Evolutionary conservation across 2,113 vertebrate species (phyloP).

Genomic region (Leucoraja erinaceus): DNA sequence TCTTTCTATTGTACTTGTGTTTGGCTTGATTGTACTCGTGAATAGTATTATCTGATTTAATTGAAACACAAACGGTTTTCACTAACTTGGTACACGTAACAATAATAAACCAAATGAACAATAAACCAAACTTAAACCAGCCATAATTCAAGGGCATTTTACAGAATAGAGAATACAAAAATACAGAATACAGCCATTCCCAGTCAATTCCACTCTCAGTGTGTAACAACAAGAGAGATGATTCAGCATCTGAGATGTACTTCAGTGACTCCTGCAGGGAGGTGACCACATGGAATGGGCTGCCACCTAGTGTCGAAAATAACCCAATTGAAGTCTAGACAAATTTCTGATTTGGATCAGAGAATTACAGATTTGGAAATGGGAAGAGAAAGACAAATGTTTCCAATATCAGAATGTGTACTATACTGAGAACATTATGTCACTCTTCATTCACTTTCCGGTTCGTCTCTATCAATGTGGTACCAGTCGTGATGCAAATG

Average conservation of each 20-base stretch:
- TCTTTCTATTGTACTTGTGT: too few relatives aligned
- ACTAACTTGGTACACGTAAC: too few relatives aligned
- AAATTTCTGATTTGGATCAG: not conserved
- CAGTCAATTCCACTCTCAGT: not conserved
- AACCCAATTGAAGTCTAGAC: not conserved
- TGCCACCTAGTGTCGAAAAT: slow-evolving; percentile 22
- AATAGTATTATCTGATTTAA: too few relatives aligned
- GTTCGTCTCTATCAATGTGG: not conserved
- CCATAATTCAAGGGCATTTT: not conserved
- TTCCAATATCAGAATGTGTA: not conserved
- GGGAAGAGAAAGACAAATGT: not conserved
- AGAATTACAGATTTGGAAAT: not conserved
- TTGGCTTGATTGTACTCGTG: too few relatives aligned
- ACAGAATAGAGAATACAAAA: not conserved
- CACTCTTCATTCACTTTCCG: not conserved
- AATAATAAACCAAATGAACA: too few relatives aligned
- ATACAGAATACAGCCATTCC: not conserved
- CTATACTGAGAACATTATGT: not conserved
- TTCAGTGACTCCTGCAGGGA: not conserved
- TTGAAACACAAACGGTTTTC: too few relatives aligned
- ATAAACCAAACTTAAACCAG: not conserved
- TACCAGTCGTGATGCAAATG: too few relatives aligned
- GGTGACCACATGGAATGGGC: not conserved
- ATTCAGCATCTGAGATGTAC: not conserved
- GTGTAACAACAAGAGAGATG: not conserved